Base-by-base conservation (phyloP, 2,888 invertebrate genomes). In the Ischnus inquisitorius region DNA sequence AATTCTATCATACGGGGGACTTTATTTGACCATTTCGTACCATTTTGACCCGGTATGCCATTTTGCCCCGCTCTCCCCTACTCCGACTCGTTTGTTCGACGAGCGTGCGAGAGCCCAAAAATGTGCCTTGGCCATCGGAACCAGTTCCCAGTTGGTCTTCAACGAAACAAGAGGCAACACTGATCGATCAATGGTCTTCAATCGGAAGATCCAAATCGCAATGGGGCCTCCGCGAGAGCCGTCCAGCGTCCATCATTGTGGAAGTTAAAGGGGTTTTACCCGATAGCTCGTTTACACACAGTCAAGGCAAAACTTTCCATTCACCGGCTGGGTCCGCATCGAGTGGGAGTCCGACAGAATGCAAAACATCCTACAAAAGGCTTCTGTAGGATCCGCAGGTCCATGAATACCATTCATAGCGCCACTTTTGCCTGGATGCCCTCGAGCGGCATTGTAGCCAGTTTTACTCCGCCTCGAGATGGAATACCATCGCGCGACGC, bases 331-430 rank as follows among this genome's bases (percentile, higher is more conserved):
- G 41, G 43, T 19, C n/a, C 46, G 43, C 71, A 65, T 54, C 64
- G 65, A 28, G 39, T 41, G 65, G 22, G 28, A 16, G 19, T 25
- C 25, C 28, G 22, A 10, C 16, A 16, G 22, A 71, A 77, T 67
- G 76, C 80, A 83, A 76, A 83, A 79, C 82, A 65, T 75, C n/a
- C 25, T 41, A 83, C 75, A 83, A 82, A 77, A 77, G 82, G 76
- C 19, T 12, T 68, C 62, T 22, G 28, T 41, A 22, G 65, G 16
- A 43, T 54, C 25, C 25, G 14, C 57, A 22, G 54, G 54, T 19
- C 19, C 19, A 22, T 54, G 19, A 8, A 19, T 19, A 3, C 10
- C 22, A 54, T 54, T 54, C 54, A 54, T 12, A 12, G 54, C 19
- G 19, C 16, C 8, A 54, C 54, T 54, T 54, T 54, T 22, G 22